These are phyloP conservation scores for Vollenhovia emeryi DNA, from an alignment of 1,140 invertebrate species.

Conservation along the genomic window DNA sequence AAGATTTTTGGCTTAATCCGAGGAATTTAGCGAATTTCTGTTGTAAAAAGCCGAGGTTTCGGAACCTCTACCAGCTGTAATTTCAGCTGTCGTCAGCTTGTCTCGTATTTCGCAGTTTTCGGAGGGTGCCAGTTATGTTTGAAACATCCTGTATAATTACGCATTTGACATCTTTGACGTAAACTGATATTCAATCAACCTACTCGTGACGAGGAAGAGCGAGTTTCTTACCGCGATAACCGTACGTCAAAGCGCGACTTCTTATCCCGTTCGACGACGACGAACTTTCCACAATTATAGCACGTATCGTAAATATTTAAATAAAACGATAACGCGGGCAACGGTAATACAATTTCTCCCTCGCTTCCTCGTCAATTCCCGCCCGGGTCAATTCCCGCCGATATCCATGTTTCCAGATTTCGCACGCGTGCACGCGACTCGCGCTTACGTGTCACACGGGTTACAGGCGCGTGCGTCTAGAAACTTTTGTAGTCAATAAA, in stretches of 20 bases:
- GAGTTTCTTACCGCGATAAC: constrained; percentile 20
- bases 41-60: neutral
- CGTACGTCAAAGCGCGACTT: constrained; percentile 9
- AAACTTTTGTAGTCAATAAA: no score
- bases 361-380: constrained; percentile 19
- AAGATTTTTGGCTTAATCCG: no score
- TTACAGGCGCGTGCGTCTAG: neutral
- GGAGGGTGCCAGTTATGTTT: neutral
- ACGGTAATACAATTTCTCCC: constrained; percentile 39
- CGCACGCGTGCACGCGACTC: neutral
- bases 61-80: neutral
- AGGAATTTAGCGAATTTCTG: no score
- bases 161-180: constrained; percentile 17
- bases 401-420: neutral
- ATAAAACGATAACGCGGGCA: neutral
- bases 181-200: constrained; percentile 17
- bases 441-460: neutral
- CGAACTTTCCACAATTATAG: neutral
- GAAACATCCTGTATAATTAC: neutral
- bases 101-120: neutral
- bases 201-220: neutral
- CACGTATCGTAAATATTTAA: neutral
- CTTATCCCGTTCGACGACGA: neutral
- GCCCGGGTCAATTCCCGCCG: no score
- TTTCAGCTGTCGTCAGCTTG: neutral